Percentiles rank a stretch among this genome's conserved stretches.
Conservation (phyloP, 2,888 invertebrate genomes). For the Drosophila maculinotata region DNA sequence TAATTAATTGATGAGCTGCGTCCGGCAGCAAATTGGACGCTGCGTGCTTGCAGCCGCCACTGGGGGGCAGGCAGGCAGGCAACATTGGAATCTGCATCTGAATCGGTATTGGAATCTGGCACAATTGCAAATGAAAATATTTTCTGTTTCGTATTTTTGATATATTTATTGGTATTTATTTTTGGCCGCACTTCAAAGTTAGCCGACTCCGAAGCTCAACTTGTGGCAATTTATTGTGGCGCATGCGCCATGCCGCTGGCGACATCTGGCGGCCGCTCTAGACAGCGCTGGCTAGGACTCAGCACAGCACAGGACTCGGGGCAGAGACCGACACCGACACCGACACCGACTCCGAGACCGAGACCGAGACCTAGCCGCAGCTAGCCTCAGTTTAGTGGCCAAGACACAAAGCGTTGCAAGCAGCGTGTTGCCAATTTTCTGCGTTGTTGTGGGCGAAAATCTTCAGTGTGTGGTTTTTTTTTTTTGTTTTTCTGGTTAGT, state of each 20-base stretch:
- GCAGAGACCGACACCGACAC: slow-evolving; percentile 8
- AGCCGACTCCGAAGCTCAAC: slow-evolving; percentile 23
- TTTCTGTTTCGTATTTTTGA: slow-evolving; percentile 46
- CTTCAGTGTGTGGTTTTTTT: slow-evolving; percentile 26
- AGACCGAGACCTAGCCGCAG: too few relatives aligned
- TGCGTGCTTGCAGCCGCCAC: slow-evolving; percentile 12
- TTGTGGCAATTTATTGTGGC: slow-evolving; percentile 63
- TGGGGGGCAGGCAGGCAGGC: slow-evolving; percentile 41
- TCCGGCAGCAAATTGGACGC: slow-evolving; percentile 62
- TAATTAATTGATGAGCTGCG: slow-evolving; percentile 78
- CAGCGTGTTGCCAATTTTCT: slow-evolving; percentile 26
- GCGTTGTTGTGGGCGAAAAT: slow-evolving; percentile 26
- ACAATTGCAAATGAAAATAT: slow-evolving; percentile 33
- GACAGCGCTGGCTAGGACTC: slow-evolving; percentile 48
- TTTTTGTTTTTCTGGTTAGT: slow-evolving; percentile 36
- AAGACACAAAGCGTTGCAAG: slow-evolving; percentile 22
- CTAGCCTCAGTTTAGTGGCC: slow-evolving; percentile 35
- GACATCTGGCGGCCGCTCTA: slow-evolving; percentile 65
- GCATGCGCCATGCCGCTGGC: slow-evolving; percentile 59
- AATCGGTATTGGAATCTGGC: slow-evolving; percentile 35
- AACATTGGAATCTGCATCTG: slow-evolving; percentile 12
- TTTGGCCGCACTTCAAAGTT: slow-evolving; percentile 63
- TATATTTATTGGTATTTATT: slow-evolving; percentile 77
- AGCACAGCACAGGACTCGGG: slow-evolving; percentile 29
- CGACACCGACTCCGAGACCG: neutral